A percentile compares a stretch with the other conserved stretches of the same genome.
Conservation (phyloP, 1,140 invertebrate genomes). For the Dendroctonus valens region DNA sequence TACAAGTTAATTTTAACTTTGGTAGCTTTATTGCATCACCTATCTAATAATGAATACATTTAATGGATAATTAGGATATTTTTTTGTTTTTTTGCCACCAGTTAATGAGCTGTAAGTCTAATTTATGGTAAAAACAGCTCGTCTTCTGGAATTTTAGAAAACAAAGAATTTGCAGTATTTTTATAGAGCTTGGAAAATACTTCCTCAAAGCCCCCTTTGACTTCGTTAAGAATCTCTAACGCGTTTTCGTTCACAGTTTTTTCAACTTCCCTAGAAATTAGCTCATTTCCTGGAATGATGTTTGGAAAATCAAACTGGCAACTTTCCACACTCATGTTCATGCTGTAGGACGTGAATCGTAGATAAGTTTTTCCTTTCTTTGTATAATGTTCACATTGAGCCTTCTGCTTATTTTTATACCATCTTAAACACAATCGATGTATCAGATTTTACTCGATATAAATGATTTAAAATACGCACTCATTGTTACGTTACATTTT, state of each 20-base stretch:
- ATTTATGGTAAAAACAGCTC: slow-evolving; percentile 46
- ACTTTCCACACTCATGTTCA: slow-evolving; percentile 27
- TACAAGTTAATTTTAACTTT: no score
- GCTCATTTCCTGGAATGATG: slow-evolving; percentile 38
- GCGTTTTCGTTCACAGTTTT: slow-evolving; percentile 40
- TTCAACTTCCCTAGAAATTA: slow-evolving; percentile 32
- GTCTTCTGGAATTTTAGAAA: slow-evolving; percentile 52
- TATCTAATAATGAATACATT: no score
- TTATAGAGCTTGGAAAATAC: slow-evolving; percentile 50
- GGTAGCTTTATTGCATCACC: no score
- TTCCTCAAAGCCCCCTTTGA: slow-evolving; percentile 35
- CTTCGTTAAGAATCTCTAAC: slow-evolving; percentile 36
- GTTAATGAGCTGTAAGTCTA: no score
- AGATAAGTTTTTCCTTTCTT: slow-evolving; percentile 34
- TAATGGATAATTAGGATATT: no score
- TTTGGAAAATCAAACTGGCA: slow-evolving; percentile 35
- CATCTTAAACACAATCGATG: slow-evolving; percentile 7
- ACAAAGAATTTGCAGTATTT: slow-evolving; percentile 49
- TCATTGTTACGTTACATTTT: slow-evolving; percentile 29
- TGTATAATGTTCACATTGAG: slow-evolving; percentile 41
- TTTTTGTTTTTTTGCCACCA: no score
- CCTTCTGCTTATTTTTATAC: slow-evolving; percentile 22
- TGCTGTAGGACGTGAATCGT: slow-evolving; percentile 13
- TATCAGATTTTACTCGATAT: slow-evolving; percentile 7
- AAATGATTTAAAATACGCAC: slow-evolving; percentile 20